Evolutionary conservation across 2,113 vertebrate genomes (phyloP), one percentile per base, ranked within the genome.

Genomic region (Apodemus sylvaticus): DNA sequence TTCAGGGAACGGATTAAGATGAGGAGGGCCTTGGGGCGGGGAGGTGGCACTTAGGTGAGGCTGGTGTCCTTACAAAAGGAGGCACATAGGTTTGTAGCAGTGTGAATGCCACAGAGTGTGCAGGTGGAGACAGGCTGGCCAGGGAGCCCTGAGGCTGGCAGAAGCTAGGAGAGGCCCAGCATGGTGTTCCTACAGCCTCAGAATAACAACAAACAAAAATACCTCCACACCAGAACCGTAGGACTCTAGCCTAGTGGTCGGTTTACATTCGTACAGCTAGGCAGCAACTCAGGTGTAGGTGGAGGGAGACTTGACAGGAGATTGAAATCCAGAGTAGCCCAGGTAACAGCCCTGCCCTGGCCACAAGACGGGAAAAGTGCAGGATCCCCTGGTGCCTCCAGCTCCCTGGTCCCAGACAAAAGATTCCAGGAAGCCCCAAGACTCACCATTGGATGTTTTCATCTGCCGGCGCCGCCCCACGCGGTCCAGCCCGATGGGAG

Each of bases 401-500:
- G 5, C 45, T 62, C 85, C 51, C 31, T 26, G 36, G 7, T 2
- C 64, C 11, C 19, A 22, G 42, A 55, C 6, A 0, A 11, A 39
- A 13, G 42, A 19, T 10, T 64, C 31, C 89, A 60, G 51, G 58
- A 31, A 4, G 31, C 88, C 45, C 7, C 2, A 31, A 86, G 53
- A 99, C 99, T 99, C 98, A 99, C 99, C 98, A 0, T 99, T 99
- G 93, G 99, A 99, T 29, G 99, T 97, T 98, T 99, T 98, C 97
- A 99, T 98, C 95, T 98, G 98, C 93, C 87, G 98, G 89, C 98
- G 98, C 22, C 99, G 98, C 42, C 99, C 99, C 76, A 99, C 98
- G 0, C 99, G 98, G 97, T 99, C 99, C 97, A 99, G 98, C 42
- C 99, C 99, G 0, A 99, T 99, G 60, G 99, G 99, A 74, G 99